A percentile compares a stretch with the other conserved stretches of the same genome.
Conservation (phyloP, 2,888 invertebrate species). For the Quadriops clusia region DNA sequence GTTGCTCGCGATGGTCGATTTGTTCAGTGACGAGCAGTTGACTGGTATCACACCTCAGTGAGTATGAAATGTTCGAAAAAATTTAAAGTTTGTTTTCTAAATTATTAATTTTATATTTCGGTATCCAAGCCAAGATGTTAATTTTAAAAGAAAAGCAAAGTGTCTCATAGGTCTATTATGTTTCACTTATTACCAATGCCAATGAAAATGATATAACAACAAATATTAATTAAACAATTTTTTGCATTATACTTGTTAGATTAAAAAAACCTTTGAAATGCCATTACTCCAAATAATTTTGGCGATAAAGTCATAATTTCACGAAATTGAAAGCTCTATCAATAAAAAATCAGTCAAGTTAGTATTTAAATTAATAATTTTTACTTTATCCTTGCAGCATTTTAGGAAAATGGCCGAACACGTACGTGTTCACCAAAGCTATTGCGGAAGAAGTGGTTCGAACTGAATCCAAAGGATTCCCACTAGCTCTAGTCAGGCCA, state of each 20-base stretch:
- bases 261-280: no score
- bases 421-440: constrained; percentile 62
- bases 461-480: constrained; percentile 43
- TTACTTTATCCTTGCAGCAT: constrained; percentile 33
- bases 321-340: no score
- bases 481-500: constrained; percentile 56
- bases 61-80: constrained; percentile 14
- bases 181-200: no score
- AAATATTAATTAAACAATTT: no score
- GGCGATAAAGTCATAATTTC: no score
- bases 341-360: no score
- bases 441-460: constrained; percentile 52
- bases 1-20: constrained; percentile 34
- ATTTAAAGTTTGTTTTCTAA: not conserved
- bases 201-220: no score
- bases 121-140: no score
- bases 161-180: no score
- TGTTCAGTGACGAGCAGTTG: constrained; percentile 34
- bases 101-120: not conserved
- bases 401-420: constrained; percentile 51
- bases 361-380: not conserved
- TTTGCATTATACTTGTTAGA: no score
- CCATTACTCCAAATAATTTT: no score
- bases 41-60: constrained; percentile 27
- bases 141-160: no score